A percentile compares a stretch with the other conserved stretches of the same genome.
These are phyloP conservation scores for Listronotus oregonensis DNA, from an alignment of 1,140 invertebrate species.

Conservation along the genomic window DNA sequence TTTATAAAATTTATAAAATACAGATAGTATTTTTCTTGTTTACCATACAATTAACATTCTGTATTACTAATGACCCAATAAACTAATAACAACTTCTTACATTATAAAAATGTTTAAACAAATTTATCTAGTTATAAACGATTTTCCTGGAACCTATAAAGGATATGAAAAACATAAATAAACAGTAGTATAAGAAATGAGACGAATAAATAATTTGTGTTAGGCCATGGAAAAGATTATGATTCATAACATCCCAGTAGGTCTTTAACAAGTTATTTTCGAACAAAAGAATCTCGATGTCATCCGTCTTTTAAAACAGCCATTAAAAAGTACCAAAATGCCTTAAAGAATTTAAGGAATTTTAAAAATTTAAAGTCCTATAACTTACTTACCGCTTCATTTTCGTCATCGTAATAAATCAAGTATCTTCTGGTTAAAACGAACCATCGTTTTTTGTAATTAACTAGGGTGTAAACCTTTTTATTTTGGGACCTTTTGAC, in stretches of 20 bases:
- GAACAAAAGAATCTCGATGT: slow-evolving; percentile 2
- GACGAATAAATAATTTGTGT: too few relatives aligned
- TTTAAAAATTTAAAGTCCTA: neutral
- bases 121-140: too few relatives aligned
- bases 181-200: too few relatives aligned
- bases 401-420: slow-evolving; percentile 78
- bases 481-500: slow-evolving; percentile 86
- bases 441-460: slow-evolving; percentile 86
- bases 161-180: too few relatives aligned
- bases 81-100: too few relatives aligned
- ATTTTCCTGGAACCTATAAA: too few relatives aligned
- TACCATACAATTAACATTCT: too few relatives aligned
- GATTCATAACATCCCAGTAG: neutral
- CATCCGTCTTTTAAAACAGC: neutral
- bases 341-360: neutral
- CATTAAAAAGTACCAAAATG: slow-evolving; percentile 5
- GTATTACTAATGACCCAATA: too few relatives aligned
- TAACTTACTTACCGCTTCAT: slow-evolving; percentile 56
- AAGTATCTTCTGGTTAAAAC: slow-evolving; percentile 74
- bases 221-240: too few relatives aligned
- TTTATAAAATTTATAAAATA: too few relatives aligned
- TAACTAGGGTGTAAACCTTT: slow-evolving; percentile 81
- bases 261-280: neutral
- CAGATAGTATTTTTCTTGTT: too few relatives aligned
- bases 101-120: too few relatives aligned